Conservation (phyloP, 2,888 invertebrate species). For the Erynnis tages region DNA sequence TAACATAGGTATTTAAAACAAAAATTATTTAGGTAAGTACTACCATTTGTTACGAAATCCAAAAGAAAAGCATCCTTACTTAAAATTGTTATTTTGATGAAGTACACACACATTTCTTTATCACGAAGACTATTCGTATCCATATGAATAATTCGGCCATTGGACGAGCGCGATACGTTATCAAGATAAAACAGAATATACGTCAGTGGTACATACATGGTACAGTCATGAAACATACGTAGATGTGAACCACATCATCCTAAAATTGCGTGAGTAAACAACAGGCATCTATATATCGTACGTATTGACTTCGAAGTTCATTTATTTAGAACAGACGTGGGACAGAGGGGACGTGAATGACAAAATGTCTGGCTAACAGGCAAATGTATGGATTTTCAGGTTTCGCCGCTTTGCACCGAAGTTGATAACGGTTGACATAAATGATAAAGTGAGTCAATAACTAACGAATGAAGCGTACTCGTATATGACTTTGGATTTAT, state of each 20-base stretch:
- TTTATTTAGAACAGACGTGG: constrained; percentile 19
- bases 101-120: neutral
- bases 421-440: constrained; percentile 15
- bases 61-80: no score
- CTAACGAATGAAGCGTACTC: neutral
- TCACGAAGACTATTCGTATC: constrained; percentile 8
- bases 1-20: no score
- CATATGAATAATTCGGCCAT: constrained; percentile 22
- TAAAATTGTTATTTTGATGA: neutral
- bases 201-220: constrained; percentile 5
- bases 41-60: neutral
- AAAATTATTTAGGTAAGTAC: no score
- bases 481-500: neutral
- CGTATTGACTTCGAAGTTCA: constrained; percentile 17
- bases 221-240: constrained; percentile 12
- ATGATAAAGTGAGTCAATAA: constrained; percentile 16
- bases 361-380: constrained; percentile 15
- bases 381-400: constrained; percentile 13
- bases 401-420: constrained; percentile 3
- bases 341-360: constrained; percentile 14
- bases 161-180: constrained; percentile 1
- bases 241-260: constrained; percentile 10
- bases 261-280: constrained; percentile 19
- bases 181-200: constrained; percentile 20
- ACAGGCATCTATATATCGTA: constrained; percentile 11